Conservation (phyloP, 2,113 vertebrate genomes). For the Silurus meridionalis region DNA sequence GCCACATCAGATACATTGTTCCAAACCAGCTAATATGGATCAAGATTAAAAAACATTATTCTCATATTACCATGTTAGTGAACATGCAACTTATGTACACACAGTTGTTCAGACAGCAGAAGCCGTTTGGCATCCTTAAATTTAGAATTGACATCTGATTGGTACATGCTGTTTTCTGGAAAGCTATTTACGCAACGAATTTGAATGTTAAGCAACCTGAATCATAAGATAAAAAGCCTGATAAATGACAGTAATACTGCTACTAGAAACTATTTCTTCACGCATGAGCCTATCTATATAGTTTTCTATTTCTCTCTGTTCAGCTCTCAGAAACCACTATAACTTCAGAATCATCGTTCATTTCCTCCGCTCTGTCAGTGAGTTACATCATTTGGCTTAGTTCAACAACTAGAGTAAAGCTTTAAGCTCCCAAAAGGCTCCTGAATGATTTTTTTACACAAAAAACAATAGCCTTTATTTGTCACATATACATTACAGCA, state of each 20-base stretch:
- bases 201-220: background rate
- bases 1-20: constrained; percentile 13
- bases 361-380: background rate
- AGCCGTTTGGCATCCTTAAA: background rate
- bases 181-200: background rate
- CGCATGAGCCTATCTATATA: background rate
- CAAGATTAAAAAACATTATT: background rate
- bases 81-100: background rate
- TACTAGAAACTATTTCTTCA: background rate
- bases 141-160: background rate
- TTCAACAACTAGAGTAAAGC: background rate
- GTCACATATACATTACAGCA: too few relatives aligned
- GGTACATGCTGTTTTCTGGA: background rate
- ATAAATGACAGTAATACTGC: background rate
- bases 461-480: too few relatives aligned
- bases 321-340: background rate
- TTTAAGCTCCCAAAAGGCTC: background rate
- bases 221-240: background rate
- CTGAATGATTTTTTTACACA: background rate
- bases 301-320: background rate
- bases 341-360: background rate
- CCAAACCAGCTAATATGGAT: background rate
- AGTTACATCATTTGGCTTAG: background rate
- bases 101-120: background rate
- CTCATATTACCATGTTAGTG: background rate